phyloP scores from a whole-genome alignment of 23 tunicate genomes.

The Halocynthia aurantium region DNA sequence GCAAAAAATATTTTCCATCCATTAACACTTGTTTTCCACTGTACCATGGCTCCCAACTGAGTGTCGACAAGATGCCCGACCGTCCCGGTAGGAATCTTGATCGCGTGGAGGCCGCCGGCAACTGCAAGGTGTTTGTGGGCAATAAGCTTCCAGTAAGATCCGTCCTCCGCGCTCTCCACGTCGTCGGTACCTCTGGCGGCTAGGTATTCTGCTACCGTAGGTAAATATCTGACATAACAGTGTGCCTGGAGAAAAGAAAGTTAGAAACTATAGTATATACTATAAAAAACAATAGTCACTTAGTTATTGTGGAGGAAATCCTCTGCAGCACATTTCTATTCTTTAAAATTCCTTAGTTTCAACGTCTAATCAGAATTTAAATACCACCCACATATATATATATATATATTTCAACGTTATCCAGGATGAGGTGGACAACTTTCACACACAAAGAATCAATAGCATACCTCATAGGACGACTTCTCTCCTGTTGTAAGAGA shows the following conservation, averaged over 20 bases:
- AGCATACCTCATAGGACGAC: conserved; percentile 48
- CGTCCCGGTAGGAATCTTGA: conserved; percentile 48
- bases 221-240: conserved; percentile 57
- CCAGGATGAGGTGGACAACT: not conserved
- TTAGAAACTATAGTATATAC: not conserved
- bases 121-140: conserved; percentile 34
- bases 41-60: conserved; percentile 76
- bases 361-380: too few species aligned
- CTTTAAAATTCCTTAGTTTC: too few species aligned
- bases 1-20: conserved; percentile 79
- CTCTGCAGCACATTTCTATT: too few species aligned
- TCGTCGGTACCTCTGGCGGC: conserved; percentile 72
- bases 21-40: conserved; percentile 68
- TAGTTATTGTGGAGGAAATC: too few species aligned
- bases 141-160: conserved; percentile 59
- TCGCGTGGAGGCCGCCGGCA: conserved; percentile 62
- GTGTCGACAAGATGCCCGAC: conserved; percentile 66
- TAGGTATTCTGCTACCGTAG: conserved; percentile 55
- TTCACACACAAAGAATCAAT: not conserved
- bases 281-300: not conserved
- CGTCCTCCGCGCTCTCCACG: conserved; percentile 78
- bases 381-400: too few species aligned
- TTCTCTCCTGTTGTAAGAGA: conserved; percentile 23
- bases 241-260: conserved; percentile 30
- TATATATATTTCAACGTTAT: too few species aligned